These are phyloP conservation scores for Paedocypris micromegethes DNA, from an alignment of 2,797 vertebrate genomes.

Conservation along the genomic window DNA sequence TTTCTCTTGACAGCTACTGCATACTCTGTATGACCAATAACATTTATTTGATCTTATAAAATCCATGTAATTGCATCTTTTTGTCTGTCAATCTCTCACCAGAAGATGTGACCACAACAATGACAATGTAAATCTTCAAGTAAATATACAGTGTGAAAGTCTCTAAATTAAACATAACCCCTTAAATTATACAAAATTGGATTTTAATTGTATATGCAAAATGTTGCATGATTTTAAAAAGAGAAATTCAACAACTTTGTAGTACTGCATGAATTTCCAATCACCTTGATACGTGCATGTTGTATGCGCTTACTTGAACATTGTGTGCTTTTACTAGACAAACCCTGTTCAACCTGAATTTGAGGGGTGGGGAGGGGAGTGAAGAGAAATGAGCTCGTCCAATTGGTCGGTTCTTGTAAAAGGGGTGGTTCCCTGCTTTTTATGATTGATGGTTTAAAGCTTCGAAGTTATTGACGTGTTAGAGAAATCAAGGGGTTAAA, in stretches of 20 bases:
- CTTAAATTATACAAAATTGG: no score
- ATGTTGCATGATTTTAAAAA: neutral
- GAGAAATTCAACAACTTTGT: neutral
- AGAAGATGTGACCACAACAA: constrained; percentile 19
- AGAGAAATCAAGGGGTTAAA: constrained; percentile 6
- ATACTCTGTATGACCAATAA: neutral
- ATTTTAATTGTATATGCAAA: no score
- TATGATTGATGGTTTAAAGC: constrained; percentile 34
- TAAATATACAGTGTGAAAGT: constrained; percentile 29
- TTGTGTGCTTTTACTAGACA: constrained; percentile 35
- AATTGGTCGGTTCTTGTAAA: constrained; percentile 55
- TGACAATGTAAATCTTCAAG: constrained; percentile 15
- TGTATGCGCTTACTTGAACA: constrained; percentile 14
- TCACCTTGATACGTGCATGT: neutral
- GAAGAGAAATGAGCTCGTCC: constrained; percentile 4
- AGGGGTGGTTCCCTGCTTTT: constrained; percentile 41
- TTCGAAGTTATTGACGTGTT: constrained; percentile 9
- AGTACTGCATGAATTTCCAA: neutral
- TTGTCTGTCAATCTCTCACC: constrained; percentile 12
- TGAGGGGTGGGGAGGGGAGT: constrained; percentile 35
- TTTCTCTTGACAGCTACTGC: no score
- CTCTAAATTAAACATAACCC: constrained; percentile 17
- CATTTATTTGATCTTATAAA: neutral
- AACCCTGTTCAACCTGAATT: constrained; percentile 29
- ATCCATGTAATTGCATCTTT: constrained; percentile 4